Conservation (phyloP, 2,888 invertebrate species). For the Eupithecia dodoneata region DNA sequence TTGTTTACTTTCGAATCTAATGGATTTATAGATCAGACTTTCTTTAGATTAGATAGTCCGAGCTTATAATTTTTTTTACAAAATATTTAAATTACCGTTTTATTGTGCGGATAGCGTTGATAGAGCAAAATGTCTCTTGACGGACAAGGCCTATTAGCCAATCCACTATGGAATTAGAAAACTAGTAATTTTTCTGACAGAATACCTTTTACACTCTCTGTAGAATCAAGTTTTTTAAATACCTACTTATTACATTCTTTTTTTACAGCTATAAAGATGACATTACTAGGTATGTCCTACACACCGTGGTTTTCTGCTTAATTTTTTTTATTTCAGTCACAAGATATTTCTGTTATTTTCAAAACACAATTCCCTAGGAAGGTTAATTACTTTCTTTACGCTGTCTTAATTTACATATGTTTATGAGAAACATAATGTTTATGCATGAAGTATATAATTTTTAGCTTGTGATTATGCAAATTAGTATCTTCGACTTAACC, state of each 20-base stretch:
- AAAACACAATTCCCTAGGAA: not conserved
- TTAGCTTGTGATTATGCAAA: conserved; percentile 37
- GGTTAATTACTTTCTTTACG: conserved; percentile 22
- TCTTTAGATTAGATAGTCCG: not conserved
- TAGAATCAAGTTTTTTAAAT: not conserved
- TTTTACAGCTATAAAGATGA: conserved; percentile 77
- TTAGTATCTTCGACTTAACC: conserved; percentile 23
- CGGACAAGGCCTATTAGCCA: too few species aligned
- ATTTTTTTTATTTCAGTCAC: not conserved
- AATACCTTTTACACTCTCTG: not conserved
- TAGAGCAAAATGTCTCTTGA: not conserved
- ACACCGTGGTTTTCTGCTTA: not conserved
- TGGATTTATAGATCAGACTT: not conserved
- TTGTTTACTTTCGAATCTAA: not conserved
- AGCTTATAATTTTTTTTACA: too few species aligned
- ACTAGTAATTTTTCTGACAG: not conserved
- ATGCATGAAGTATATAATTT: conserved; percentile 36
- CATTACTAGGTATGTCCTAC: conserved; percentile 72
- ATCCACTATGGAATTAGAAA: too few species aligned
- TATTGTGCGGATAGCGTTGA: not conserved
- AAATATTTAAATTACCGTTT: not conserved
- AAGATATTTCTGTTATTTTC: not conserved
- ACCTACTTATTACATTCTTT: conserved; percentile 48
- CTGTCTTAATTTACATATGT: conserved; percentile 24
- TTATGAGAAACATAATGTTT: conserved; percentile 27